A percentile compares a stretch with the other conserved stretches of the same genome.
These are phyloP conservation scores for Siderastrea siderea DNA, from an alignment of 92 coral and sea anemone species.

Conservation along the genomic window DNA sequence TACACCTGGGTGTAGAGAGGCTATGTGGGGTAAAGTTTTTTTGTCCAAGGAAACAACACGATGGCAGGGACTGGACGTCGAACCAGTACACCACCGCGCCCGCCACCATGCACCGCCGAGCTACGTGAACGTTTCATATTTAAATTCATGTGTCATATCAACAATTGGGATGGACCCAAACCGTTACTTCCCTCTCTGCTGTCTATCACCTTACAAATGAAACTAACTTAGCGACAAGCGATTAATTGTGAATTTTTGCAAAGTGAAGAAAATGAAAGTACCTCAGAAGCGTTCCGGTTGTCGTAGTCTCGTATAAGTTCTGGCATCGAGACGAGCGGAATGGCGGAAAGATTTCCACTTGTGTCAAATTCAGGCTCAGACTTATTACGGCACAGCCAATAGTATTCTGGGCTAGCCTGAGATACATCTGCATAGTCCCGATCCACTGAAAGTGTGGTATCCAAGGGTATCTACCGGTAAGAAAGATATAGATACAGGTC, in stretches of 20 bases:
- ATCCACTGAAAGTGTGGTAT: conserved; percentile 67
- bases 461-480: conserved; percentile 66
- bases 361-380: conserved; percentile 63
- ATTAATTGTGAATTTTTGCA: not conserved
- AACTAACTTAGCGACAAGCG: not conserved
- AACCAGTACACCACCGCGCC: too few relatives aligned
- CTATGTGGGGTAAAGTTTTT: too few relatives aligned
- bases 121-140: too few relatives aligned
- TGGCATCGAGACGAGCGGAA: conserved; percentile 27
- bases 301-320: not conserved
- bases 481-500: not conserved
- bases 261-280: not conserved
- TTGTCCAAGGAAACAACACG: too few relatives aligned
- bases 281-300: conserved; percentile 13
- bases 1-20: too few relatives aligned
- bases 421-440: conserved; percentile 60
- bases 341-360: conserved; percentile 34
- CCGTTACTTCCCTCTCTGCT: not conserved
- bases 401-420: conserved; percentile 63
- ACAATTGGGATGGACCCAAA: too few relatives aligned
- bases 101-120: too few relatives aligned
- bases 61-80: too few relatives aligned
- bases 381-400: conserved; percentile 78
- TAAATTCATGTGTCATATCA: too few relatives aligned
- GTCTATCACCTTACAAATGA: not conserved